Percentiles rank a stretch among this genome's conserved stretches.
Conservation (phyloP, 2,113 vertebrate genomes). For the Loxodonta africana region DNA sequence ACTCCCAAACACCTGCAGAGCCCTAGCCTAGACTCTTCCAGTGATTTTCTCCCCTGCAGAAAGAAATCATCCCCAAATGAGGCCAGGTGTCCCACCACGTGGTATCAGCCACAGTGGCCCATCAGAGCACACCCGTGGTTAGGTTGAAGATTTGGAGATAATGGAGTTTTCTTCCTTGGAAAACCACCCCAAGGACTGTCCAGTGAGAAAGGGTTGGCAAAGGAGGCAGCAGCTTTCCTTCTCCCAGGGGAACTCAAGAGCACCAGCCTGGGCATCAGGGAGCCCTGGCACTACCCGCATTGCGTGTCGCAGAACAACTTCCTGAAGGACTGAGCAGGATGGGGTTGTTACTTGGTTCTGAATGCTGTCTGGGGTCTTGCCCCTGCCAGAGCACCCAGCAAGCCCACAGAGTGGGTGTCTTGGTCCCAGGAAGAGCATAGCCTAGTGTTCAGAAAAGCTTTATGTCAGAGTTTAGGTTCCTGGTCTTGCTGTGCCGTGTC, state of each 20-base stretch:
- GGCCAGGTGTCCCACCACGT: neutral
- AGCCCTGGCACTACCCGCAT: neutral
- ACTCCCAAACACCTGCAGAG: neutral
- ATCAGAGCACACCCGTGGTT: rapidly evolving
- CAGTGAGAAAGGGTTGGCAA: neutral
- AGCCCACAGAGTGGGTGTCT: neutral
- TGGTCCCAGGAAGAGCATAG: neutral
- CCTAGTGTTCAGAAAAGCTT: neutral
- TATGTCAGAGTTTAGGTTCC: neutral
- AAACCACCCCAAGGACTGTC: neutral
- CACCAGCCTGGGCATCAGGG: neutral
- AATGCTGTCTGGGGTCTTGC: too few relatives aligned
- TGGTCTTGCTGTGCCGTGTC: neutral
- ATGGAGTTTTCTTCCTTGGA: neutral
- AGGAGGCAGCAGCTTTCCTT: neutral
- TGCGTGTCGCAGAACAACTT: neutral
- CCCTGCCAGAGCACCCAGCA: neutral
- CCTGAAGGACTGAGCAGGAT: neutral
- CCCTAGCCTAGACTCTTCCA: rapidly evolving
- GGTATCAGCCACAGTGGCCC: neutral
- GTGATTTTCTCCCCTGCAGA: neutral
- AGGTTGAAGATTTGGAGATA: neutral
- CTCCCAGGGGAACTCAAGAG: neutral
- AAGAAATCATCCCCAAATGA: neutral
- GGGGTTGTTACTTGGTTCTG: neutral